Evolutionary conservation across 2,888 invertebrate genomes (phyloP), one percentile per base, ranked within the genome.

Genomic region (Hirtodrosophila cameraria): DNA sequence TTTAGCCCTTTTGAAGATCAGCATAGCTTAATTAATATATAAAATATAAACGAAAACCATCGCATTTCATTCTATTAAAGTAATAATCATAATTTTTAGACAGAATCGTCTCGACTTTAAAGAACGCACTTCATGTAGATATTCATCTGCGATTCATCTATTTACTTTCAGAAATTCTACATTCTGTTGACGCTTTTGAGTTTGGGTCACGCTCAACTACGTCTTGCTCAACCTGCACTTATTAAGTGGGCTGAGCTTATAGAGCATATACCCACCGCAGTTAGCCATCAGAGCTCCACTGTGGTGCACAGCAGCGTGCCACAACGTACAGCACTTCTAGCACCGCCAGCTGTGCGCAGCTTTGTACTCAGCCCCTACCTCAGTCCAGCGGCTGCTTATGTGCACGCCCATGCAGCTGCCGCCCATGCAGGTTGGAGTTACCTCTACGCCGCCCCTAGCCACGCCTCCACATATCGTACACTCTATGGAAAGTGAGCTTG

Each of bases 271-370:
- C 86, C 84, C 28, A 79, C 75, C 1, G 81, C 77, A 1, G 79
- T 87, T 0, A 93, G 92, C 3, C 92, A 92, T 65, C 92, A 93
- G 69, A 92, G 92, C 39, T 90, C 92, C 4, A 83, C 92, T 11
- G 91, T 92, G 58, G 88, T 92, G n/a, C 92, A 90, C 53, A 89
- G 91, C 27, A 89, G 90, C 1, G 90, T 90, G 16, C 64, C 78
- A 8, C 55, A 20, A 5, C 61, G 58, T 35, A 52, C 63, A 8
- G 30, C 58, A 2, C 16, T 80, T 20, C 31, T 57, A 33, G 41
- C 62, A 1, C 59, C 62, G 1, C 59, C 61, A 16, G 42, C 64
- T 3, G 28, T 62, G 18, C 50, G 61, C 13, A 65, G 42, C 45
- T 53, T 57, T 53, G 43, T 55, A n/a, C 30, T 53, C 12, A 33